Evolutionary conservation across 2,113 vertebrate genomes (phyloP).

Genomic region (Callospermophilus lateralis): DNA sequence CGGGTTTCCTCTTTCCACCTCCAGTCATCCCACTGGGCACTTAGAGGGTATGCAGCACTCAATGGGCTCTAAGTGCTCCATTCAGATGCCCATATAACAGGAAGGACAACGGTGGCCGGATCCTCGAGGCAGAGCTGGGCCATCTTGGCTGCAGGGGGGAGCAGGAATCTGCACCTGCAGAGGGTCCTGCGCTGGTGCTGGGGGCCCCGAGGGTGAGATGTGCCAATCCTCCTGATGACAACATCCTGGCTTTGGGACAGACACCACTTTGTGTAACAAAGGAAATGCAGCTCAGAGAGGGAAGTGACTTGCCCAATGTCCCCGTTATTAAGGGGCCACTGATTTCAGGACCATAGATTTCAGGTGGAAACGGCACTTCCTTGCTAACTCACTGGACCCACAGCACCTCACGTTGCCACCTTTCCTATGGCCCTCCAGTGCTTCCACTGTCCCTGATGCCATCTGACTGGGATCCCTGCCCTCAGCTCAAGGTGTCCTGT

Average conservation of each 20-base stretch:
- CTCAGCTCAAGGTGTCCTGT: not conserved
- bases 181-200: too few relatives aligned
- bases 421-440: not conserved
- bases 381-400: not conserved
- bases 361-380: not conserved
- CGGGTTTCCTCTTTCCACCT: not conserved
- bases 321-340: not conserved
- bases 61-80: not conserved
- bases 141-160: too few relatives aligned
- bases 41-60: not conserved
- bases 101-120: not conserved
- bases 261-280: not conserved
- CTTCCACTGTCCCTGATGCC: not conserved
- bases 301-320: not conserved
- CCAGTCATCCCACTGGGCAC: not conserved
- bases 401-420: fast-evolving
- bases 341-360: not conserved
- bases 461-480: not conserved
- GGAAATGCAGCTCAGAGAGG: not conserved
- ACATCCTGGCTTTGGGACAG: not conserved
- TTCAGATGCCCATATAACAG: not conserved
- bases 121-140: not conserved
- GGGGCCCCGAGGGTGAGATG: too few relatives aligned
- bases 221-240: not conserved
- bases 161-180: too few relatives aligned